These are phyloP conservation scores for Mus minutoides DNA, from an alignment of 2,797 vertebrate species.

Conservation along the genomic window DNA sequence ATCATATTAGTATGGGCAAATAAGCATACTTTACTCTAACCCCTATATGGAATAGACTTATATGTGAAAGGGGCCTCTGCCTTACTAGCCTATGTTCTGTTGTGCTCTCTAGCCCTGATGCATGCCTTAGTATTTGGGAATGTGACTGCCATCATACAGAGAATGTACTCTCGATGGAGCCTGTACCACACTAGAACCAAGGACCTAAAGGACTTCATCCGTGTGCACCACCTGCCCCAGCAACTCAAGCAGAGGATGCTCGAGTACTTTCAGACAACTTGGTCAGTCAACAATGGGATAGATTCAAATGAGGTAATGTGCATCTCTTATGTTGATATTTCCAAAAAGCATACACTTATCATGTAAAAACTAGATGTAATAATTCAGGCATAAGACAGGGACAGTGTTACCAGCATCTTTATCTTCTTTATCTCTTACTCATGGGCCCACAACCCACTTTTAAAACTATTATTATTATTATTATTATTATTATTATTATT, in stretches of 20 bases:
- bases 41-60: background rate
- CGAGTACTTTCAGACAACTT: conserved; percentile 94
- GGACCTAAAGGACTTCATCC: conserved; percentile 98
- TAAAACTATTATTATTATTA: background rate
- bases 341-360: background rate
- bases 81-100: background rate
- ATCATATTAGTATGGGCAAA: background rate
- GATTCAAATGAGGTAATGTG: conserved; percentile 90
- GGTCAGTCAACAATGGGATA: conserved; percentile 91
- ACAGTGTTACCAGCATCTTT: background rate
- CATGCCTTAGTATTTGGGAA: conserved; percentile 98
- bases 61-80: background rate
- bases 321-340: background rate
- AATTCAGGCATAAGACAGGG: background rate
- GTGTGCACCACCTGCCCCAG: conserved; percentile 97
- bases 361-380: background rate
- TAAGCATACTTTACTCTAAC: background rate
- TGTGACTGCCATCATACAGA: conserved; percentile 98
- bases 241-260: conserved; percentile 98
- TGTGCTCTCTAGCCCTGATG: conserved; percentile 93
- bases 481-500: background rate
- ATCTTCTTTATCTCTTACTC: background rate
- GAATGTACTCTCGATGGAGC: conserved; percentile 99
- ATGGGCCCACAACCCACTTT: background rate
- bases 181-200: conserved; percentile 98